Base-by-base conservation (phyloP, 2,888 invertebrate genomes). In the Dysmachus trigonus region DNA sequence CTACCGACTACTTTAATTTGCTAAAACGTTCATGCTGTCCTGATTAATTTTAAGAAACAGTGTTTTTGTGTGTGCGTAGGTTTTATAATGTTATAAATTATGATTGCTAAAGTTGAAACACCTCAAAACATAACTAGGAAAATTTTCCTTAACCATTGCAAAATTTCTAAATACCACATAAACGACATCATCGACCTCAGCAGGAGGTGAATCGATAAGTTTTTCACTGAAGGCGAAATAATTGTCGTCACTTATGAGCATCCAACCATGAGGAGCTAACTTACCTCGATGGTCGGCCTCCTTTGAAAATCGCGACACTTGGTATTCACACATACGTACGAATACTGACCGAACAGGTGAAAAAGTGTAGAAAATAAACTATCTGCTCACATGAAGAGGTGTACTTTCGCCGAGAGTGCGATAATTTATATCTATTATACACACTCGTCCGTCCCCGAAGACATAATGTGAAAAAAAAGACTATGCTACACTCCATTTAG, bases 401-500 rank as follows among this genome's bases (percentile, higher is more conserved):
- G 27, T 22, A 77, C 41, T 77, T 77, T 77, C 77, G 77, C 77
- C 77, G 13, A 41, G 77, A 77, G 77, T 77, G 77, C 30, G 77
- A 77, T 77, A 77, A 77, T 77, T 77, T 77, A 41, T 77, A 77
- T 47, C 77, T 77, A 41, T 77, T 35, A 31, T 30, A 31, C 13
- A 30, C 38, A 7, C 35, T 8, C 33, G 27, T 31, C 41, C 77
- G 77, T 77, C 41, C 77, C 18, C 41, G 30, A 5, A 72, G n/a
- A 8, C 77, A 77, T 77, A 77, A 38, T n/a, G 30, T 41, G 2
- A 77, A 41, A 77, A 77, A 77, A 76, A 76, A 76, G 76, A 47
- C 41, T 77, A 77, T 77, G 47, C 22, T 47, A 38, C 77, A 77
- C 77, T 77, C 77, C 77, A 77, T 77, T 77, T 77, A 27, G 77